phyloP scores from a whole-genome alignment of 2,113 vertebrate genomes.

The Dromas ardeola region DNA sequence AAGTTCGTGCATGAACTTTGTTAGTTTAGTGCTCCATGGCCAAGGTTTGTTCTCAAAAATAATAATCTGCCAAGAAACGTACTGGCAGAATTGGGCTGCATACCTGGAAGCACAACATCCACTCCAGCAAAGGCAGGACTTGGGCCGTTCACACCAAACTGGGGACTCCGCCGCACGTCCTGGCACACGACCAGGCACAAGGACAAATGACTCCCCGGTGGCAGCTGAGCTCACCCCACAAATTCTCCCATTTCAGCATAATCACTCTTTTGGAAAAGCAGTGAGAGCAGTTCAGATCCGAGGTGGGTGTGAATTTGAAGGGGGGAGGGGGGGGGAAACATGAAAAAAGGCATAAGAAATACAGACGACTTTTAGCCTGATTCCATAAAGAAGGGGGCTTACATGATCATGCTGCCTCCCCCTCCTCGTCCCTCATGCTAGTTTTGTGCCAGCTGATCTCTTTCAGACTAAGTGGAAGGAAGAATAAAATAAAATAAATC shows the following conservation, averaged over 20 bases:
- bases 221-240: background rate
- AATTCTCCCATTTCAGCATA: background rate
- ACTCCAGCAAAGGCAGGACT: background rate
- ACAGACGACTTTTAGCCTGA: accelerated
- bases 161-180: accelerated
- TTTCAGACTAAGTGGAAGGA: background rate
- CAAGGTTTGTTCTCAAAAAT: background rate
- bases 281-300: background rate
- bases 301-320: background rate
- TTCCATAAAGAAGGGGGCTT: background rate
- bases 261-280: background rate
- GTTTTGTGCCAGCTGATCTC: background rate
- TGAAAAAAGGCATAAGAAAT: background rate
- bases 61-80: background rate
- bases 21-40: accelerated
- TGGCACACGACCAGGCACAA: background rate
- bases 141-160: accelerated
- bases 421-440: background rate
- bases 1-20: background rate
- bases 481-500: background rate
- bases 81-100: accelerated
- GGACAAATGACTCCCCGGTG: background rate
- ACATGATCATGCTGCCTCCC: background rate
- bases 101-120: background rate
- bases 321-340: no score